Conservation (phyloP, 2,113 vertebrate species). For the Proteles cristata region DNA sequence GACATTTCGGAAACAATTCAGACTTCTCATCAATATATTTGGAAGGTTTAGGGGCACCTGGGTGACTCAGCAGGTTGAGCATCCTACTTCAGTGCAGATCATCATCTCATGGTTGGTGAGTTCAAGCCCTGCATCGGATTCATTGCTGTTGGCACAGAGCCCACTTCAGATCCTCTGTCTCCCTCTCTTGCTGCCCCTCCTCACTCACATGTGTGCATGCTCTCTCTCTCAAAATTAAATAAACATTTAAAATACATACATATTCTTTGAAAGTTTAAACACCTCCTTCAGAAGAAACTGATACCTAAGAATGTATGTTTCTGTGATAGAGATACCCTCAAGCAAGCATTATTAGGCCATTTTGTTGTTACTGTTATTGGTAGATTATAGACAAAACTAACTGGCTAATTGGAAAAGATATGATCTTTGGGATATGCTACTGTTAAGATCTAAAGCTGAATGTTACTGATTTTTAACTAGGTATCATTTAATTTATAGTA, state of each 20-base stretch:
- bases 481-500: background rate
- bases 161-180: no score
- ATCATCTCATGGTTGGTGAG: no score
- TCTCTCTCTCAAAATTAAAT: no score
- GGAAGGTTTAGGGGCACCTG: background rate
- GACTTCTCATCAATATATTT: background rate
- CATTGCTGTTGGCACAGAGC: no score
- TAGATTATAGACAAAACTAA: background rate
- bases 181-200: no score
- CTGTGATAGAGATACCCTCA: background rate
- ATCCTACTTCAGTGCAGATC: no score
- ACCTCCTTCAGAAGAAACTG: background rate
- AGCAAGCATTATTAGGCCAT: background rate
- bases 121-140: no score
- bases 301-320: background rate
- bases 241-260: no score
- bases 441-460: slow-evolving; percentile 15
- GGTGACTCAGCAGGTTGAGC: no score
- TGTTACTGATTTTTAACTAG: background rate
- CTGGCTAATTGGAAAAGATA: background rate
- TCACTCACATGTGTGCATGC: no score
- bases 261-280: background rate
- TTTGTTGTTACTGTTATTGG: background rate
- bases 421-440: background rate
- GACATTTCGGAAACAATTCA: background rate